Evolutionary conservation across 2,888 invertebrate species (phyloP).

Genomic region (Cerastis leucographa): DNA sequence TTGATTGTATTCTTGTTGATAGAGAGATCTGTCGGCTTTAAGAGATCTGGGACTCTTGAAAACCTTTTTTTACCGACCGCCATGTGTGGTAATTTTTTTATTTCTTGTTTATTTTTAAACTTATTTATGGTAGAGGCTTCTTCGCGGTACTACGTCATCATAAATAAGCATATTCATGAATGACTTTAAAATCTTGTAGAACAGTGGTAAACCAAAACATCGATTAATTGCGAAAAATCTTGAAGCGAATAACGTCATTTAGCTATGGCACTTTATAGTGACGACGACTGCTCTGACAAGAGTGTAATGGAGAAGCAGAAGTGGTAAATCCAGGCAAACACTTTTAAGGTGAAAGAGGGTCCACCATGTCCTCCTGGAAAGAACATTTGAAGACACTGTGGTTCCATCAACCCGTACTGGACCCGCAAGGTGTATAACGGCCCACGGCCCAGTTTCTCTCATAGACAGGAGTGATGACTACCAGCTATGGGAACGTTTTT

Average conservation of each 20-base stretch:
- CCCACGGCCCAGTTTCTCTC: too few relatives aligned
- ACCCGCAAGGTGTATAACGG: too few relatives aligned
- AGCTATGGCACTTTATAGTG: too few relatives aligned
- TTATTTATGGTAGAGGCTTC: background rate
- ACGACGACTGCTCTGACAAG: too few relatives aligned
- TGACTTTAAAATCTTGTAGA: background rate
- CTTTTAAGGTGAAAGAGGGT: background rate
- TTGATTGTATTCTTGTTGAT: conserved; percentile 25
- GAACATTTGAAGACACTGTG: background rate
- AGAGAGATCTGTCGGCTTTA: conserved; percentile 5
- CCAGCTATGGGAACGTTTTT: too few relatives aligned
- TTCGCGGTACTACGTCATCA: background rate
- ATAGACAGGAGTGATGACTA: too few relatives aligned
- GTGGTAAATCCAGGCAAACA: too few relatives aligned
- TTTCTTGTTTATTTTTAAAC: conserved; percentile 5
- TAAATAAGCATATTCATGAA: background rate
- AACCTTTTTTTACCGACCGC: conserved; percentile 6
- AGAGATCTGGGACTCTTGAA: conserved; percentile 40
- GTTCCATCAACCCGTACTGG: background rate
- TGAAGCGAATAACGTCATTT: too few relatives aligned
- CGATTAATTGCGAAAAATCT: too few relatives aligned
- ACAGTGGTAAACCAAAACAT: background rate
- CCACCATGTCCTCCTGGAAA: background rate
- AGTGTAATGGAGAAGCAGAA: too few relatives aligned
- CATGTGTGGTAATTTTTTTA: conserved; percentile 36